A percentile compares a stretch with the other conserved stretches of the same genome.
These are phyloP conservation scores for Python bivittatus DNA, from an alignment of 2,113 vertebrate genomes.

Conservation along the genomic window DNA sequence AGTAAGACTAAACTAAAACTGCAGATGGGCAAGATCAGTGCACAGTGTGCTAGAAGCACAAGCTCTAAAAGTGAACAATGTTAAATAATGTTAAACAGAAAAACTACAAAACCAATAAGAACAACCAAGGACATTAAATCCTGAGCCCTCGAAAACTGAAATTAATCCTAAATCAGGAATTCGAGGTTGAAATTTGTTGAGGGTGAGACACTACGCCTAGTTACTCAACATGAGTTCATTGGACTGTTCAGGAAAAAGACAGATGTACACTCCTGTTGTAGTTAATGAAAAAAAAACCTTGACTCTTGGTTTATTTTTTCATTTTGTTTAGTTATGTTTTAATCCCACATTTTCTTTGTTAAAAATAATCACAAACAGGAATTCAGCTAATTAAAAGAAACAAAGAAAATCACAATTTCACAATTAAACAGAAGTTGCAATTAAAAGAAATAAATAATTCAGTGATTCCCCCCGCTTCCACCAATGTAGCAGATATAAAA, in stretches of 20 bases:
- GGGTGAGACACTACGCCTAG: not conserved
- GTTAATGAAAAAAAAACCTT: too few relatives aligned
- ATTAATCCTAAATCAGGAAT: not conserved
- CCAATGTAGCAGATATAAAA: not conserved
- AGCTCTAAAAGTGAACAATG: not conserved
- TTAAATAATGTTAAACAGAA: not conserved
- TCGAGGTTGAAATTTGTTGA: not conserved
- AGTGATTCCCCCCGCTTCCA: not conserved
- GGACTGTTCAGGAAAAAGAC: too few relatives aligned
- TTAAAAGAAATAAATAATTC: not conserved
- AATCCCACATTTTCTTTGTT: not conserved
- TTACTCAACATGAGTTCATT: too few relatives aligned
- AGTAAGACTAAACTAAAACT: not conserved
- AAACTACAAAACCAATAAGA: not conserved
- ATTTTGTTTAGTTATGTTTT: not conserved
- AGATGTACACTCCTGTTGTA: too few relatives aligned
- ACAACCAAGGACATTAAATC: not conserved
- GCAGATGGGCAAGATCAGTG: not conserved
- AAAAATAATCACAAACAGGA: not conserved
- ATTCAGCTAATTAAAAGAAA: not conserved
- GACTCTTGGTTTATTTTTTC: not conserved
- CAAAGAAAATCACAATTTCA: not conserved
- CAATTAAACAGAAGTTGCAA: not conserved
- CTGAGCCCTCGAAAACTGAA: not conserved
- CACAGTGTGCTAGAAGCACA: not conserved